These are phyloP conservation scores for Lithodes maja DNA, from an alignment of 2,888 invertebrate species.

Conservation along the genomic window DNA sequence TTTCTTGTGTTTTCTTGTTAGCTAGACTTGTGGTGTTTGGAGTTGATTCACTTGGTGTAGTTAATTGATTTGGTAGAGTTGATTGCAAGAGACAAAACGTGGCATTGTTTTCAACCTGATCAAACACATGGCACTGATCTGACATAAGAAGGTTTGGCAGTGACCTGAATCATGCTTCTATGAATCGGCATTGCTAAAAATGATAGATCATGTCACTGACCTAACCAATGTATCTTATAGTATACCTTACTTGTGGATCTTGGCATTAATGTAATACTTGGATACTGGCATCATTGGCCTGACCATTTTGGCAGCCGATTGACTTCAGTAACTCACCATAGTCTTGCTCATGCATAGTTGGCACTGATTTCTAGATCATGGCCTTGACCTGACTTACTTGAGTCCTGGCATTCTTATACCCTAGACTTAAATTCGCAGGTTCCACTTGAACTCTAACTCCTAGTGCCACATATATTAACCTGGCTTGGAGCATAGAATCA, in stretches of 20 bases:
- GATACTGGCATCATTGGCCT: no score
- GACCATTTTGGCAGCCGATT: no score
- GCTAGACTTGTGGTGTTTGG: no score
- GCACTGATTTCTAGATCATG: not conserved
- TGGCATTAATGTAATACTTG: not conserved
- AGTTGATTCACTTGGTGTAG: no score
- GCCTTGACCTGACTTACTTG: not conserved
- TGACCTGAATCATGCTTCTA: not conserved
- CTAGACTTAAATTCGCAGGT: not conserved
- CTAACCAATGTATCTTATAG: no score
- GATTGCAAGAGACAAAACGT: no score
- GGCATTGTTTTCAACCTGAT: not conserved
- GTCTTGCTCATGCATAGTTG: no score
- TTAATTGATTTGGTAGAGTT: no score
- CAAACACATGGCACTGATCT: not conserved
- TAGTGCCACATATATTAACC: not conserved
- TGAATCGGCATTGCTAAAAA: not conserved
- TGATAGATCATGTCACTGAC: no score
- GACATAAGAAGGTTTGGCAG: not conserved
- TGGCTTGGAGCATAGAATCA: not conserved
- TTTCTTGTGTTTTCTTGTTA: no score
- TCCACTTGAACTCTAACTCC: not conserved
- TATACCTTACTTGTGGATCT: not conserved
- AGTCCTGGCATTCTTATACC: not conserved
- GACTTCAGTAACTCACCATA: no score